These are phyloP conservation scores for Saccopteryx bilineata DNA, from an alignment of 2,113 vertebrate genomes.

Conservation along the genomic window DNA sequence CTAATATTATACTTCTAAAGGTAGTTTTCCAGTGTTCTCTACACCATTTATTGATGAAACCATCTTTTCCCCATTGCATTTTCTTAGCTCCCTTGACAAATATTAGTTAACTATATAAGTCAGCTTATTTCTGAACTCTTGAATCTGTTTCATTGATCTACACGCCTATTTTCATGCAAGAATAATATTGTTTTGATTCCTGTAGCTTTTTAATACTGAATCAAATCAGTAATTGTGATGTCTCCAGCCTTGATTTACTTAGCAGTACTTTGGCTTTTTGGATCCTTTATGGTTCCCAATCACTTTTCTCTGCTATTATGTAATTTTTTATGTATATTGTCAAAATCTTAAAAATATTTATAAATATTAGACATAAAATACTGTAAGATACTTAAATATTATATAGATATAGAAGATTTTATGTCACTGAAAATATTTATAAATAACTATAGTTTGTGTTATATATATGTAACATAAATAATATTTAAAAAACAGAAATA, in stretches of 20 bases:
- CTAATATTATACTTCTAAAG: neutral
- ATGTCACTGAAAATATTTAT: neutral
- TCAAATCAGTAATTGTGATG: too few relatives aligned
- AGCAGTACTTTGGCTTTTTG: neutral
- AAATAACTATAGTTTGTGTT: neutral
- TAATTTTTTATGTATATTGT: neutral
- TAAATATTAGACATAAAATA: neutral
- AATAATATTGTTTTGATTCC: neutral
- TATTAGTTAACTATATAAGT: neutral
- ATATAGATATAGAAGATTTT: neutral
- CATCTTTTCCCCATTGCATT: neutral
- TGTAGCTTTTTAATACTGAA: neutral
- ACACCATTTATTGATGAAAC: neutral
- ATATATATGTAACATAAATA: neutral
- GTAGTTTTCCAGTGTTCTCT: neutral
- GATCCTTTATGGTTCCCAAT: neutral
- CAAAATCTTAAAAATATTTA: neutral
- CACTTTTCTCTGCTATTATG: neutral
- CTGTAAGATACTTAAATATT: neutral
- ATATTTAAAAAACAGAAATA: neutral
- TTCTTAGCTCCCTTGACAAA: too few relatives aligned
- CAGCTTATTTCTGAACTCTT: neutral
- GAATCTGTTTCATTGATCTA: neutral
- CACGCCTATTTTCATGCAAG: neutral
- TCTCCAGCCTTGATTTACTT: neutral